Base-by-base conservation (phyloP, 2,888 invertebrate species). In the Eupithecia centaureata region DNA sequence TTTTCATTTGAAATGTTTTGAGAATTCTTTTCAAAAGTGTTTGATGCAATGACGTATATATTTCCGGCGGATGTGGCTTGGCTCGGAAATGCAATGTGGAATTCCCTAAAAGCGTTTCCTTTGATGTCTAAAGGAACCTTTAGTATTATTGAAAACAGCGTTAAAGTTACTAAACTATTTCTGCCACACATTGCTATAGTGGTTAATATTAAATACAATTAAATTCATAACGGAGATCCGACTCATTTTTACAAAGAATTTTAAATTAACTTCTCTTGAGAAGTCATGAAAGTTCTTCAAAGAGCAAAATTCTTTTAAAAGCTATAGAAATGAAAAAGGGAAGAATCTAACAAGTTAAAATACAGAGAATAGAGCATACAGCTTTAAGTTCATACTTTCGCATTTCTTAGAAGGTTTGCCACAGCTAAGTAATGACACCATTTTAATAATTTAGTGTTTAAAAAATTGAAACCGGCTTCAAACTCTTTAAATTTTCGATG, bases 61-160 rank as follows among this genome's bases (percentile, higher is more conserved):
- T 67, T 63, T 54, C 30, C 27, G 33, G 28, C 42, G 35, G 7
- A 54, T 67, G 72, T 70, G 71, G 76, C 75, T 72, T 73, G 66
- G 73, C 75, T 70, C 73, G 74, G 73, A 81, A 82, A 80, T 75
- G 79, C 79, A 82, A 79, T 82, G 73, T 78, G 75, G 73, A 76
- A 70, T 75, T 78, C 68, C 73, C 61, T 63, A 65, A 70, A 77
- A 72, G 71, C 33, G 33, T 61, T 68, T 74, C 68, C 73, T 68
- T 10, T 51, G 75, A 63, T 60, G 35, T 80, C 78, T 79, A 82
- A 79, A 80, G 69, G 67, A 70, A 71, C 67, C 69, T 65, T 65
- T 72, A 76, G 69, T 73, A 75, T 78, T 76, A 78, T 80, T 81
- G 75, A 75, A 79, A 78, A 79, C 12, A 32, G 32, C 35, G 1